Conservation (phyloP, 2,797 vertebrate species). For the Enteromius radiatus region DNA sequence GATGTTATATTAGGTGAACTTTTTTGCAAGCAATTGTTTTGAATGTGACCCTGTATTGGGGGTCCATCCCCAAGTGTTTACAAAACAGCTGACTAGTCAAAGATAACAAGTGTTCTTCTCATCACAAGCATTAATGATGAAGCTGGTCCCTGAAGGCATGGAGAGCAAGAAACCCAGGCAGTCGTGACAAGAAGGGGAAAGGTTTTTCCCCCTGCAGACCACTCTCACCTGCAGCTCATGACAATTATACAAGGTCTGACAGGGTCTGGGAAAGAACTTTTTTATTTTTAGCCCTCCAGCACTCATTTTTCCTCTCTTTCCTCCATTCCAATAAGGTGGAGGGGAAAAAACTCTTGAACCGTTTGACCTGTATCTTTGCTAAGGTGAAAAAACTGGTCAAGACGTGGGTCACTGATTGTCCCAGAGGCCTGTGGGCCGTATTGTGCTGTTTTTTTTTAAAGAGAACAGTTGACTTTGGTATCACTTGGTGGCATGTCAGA, state of each 20-base stretch:
- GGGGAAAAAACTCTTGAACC: conserved; percentile 6
- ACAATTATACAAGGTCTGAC: conserved; percentile 37
- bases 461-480: conserved; percentile 18
- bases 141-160: conserved; percentile 17
- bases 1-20: neutral
- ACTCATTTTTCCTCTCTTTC: conserved; percentile 34
- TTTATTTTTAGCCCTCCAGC: conserved; percentile 33
- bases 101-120: conserved; percentile 10
- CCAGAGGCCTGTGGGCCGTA: neutral
- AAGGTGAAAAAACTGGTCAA: conserved; percentile 30
- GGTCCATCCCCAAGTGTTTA: conserved; percentile 4
- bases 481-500: conserved; percentile 5
- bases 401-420: neutral
- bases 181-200: conserved; percentile 2
- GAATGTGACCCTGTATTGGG: conserved; percentile 4
- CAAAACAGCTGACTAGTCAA: neutral
- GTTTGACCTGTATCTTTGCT: conserved; percentile 27
- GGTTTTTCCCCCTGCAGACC: conserved; percentile 23
- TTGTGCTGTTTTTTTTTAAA: conserved; percentile 3
- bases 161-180: conserved; percentile 18
- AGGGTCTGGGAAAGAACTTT: neutral
- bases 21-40: conserved; percentile 7
- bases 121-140: conserved; percentile 23
- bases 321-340: conserved; percentile 28
- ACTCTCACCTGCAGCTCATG: conserved; percentile 39